phyloP scores from a whole-genome alignment of 2,888 invertebrate species.

The Epinotia bilunana region DNA sequence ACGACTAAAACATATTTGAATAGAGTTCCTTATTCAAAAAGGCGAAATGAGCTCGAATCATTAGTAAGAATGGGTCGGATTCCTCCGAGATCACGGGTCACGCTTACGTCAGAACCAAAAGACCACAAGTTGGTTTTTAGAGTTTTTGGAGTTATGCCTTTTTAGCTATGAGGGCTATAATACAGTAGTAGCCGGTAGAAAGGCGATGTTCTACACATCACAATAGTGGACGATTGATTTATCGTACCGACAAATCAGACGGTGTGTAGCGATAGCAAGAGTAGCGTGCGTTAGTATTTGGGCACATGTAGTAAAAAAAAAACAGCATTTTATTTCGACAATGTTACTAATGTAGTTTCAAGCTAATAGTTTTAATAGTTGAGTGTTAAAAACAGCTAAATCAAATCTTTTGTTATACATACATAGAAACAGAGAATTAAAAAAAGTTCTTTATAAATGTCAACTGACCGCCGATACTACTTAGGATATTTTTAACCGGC shows the following conservation, averaged over 20 bases:
- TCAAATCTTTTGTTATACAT: too few species aligned
- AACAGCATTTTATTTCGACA: background rate
- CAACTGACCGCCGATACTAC: too few species aligned
- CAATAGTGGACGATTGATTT: slow-evolving; percentile 76
- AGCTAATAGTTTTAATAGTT: background rate
- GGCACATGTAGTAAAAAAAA: background rate
- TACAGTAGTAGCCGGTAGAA: slow-evolving; percentile 49
- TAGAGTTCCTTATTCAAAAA: slow-evolving; percentile 27
- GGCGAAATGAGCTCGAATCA: slow-evolving; percentile 31
- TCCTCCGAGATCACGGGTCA: slow-evolving; percentile 43
- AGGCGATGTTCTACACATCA: slow-evolving; percentile 64
- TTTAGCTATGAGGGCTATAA: slow-evolving; percentile 14
- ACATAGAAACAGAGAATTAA: too few species aligned
- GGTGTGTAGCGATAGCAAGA: slow-evolving; percentile 58
- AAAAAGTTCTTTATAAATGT: too few species aligned
- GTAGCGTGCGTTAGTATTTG: slow-evolving; percentile 5
- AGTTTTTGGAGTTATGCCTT: background rate
- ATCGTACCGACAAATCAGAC: slow-evolving; percentile 68
- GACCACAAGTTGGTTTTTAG: background rate
- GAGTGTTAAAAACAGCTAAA: too few species aligned
- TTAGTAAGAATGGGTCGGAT: slow-evolving; percentile 40
- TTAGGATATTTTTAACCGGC: too few species aligned
- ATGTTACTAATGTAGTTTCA: background rate
- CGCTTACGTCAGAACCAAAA: background rate
- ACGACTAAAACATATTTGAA: slow-evolving; percentile 30